phyloP scores from a whole-genome alignment of 2,113 vertebrate species.

The Ceuthmochares aereus region DNA sequence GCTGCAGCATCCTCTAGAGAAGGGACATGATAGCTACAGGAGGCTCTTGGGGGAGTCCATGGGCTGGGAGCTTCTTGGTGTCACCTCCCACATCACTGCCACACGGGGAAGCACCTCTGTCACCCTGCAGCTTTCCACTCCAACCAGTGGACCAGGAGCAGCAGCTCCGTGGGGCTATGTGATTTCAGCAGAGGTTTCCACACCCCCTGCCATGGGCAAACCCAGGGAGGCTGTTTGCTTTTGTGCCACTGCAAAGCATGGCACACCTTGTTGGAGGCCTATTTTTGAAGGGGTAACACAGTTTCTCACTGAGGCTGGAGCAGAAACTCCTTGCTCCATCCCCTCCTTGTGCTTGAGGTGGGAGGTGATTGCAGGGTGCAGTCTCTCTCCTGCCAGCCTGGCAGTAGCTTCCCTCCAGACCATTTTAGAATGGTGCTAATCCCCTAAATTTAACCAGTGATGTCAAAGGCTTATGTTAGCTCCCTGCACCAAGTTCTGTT shows the following conservation, averaged over 20 bases:
- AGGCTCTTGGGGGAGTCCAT: not conserved
- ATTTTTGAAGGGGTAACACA: not conserved
- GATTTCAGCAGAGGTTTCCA: not conserved
- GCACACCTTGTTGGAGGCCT: not conserved
- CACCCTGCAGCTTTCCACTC: not conserved
- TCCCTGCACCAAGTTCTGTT: not conserved
- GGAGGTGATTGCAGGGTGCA: not conserved
- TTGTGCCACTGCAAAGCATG: not conserved
- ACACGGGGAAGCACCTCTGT: not conserved
- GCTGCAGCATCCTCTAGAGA: not conserved
- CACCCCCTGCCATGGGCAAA: rapidly evolving
- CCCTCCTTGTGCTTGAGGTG: not conserved
- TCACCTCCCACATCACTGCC: too few species aligned
- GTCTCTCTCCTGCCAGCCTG: not conserved
- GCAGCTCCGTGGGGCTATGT: not conserved
- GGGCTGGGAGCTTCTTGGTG: not conserved
- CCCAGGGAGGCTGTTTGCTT: not conserved
- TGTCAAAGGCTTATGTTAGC: slow-evolving; percentile 31
- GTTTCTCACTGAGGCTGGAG: not conserved
- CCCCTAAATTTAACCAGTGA: slow-evolving; percentile 35
- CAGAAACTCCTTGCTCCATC: not conserved
- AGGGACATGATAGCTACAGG: rapidly evolving
- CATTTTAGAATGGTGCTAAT: not conserved
- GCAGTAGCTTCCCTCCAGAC: not conserved
- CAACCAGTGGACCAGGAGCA: rapidly evolving